Evolutionary conservation across 2,888 invertebrate genomes (phyloP).

Genomic region (Idaea dimidiata): DNA sequence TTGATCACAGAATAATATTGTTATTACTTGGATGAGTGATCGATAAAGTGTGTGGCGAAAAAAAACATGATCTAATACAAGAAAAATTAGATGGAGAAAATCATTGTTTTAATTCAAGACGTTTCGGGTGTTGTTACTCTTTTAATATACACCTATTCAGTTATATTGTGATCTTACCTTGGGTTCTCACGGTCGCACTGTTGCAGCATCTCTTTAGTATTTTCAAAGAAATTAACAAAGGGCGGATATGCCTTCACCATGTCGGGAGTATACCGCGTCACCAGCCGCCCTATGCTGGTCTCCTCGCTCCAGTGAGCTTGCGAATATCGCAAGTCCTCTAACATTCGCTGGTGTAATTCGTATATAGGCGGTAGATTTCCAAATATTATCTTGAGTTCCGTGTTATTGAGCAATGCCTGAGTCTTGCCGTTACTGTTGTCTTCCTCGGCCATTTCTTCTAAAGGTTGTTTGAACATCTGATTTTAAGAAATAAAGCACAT

Average conservation of each 20-base stretch:
- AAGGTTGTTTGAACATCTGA: slow-evolving; percentile 95
- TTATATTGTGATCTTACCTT: slow-evolving; percentile 74
- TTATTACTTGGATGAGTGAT: too few relatives aligned
- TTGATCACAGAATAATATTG: too few relatives aligned
- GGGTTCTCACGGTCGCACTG: slow-evolving; percentile 96
- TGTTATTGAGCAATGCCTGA: slow-evolving; percentile 89
- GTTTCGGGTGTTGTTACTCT: too few relatives aligned
- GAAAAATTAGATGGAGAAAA: too few relatives aligned
- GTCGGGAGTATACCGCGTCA: slow-evolving; percentile 92
- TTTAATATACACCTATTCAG: too few relatives aligned
- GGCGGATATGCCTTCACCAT: slow-evolving; percentile 97
- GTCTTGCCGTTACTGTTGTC: slow-evolving; percentile 84
- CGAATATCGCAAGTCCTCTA: slow-evolving; percentile 83
- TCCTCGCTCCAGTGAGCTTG: slow-evolving; percentile 94
- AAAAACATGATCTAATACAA: too few relatives aligned
- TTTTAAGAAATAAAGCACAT: not conserved
- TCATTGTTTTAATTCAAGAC: too few relatives aligned
- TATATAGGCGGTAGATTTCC: slow-evolving; percentile 97
- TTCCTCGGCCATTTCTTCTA: slow-evolving; percentile 92
- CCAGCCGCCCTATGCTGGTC: slow-evolving; percentile 91
- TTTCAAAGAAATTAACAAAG: slow-evolving; percentile 98
- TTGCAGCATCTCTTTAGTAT: slow-evolving; percentile 95
- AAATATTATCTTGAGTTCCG: slow-evolving; percentile 96
- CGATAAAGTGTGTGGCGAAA: too few relatives aligned
- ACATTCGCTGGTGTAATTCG: slow-evolving; percentile 92